phyloP scores from a whole-genome alignment of 2,113 vertebrate species.

The Rhinogobius similis region DNA sequence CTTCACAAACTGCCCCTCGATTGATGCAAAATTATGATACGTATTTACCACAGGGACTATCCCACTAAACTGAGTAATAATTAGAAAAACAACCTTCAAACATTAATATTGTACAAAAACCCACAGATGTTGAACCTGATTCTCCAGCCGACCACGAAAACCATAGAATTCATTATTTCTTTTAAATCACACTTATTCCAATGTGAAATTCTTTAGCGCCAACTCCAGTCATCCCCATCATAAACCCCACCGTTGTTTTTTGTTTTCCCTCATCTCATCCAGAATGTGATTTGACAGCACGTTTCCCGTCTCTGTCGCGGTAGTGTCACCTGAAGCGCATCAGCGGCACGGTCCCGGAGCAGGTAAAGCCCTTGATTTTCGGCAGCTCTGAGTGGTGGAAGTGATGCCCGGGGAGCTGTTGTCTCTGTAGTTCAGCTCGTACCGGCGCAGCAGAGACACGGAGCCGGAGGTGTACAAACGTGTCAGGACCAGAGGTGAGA shows the following conservation, averaged over 20 bases:
- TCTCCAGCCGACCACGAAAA: no score
- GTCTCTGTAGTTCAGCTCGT: conserved; percentile 49
- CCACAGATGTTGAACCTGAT: no score
- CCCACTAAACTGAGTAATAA: no score
- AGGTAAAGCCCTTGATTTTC: not conserved
- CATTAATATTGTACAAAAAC: no score
- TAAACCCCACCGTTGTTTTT: not conserved
- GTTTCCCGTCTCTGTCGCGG: not conserved
- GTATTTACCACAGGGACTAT: no score
- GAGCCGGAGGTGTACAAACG: conserved; percentile 51
- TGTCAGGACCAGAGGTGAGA: conserved; percentile 70
- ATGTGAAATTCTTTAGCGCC: no score
- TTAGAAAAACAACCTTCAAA: no score
- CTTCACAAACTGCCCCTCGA: no score
- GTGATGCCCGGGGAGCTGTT: conserved; percentile 41
- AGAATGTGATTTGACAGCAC: not conserved
- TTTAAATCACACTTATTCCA: no score
- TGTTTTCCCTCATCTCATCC: not conserved
- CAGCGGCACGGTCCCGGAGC: not conserved
- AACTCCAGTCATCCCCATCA: not conserved
- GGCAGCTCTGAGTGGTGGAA: conserved; percentile 23
- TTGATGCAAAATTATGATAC: no score
- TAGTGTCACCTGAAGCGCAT: not conserved
- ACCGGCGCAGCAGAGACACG: conserved; percentile 36
- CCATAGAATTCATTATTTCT: no score